A percentile compares a stretch with the other conserved stretches of the same genome.
These are phyloP conservation scores for Volucella bombylans DNA, from an alignment of 2,888 invertebrate genomes.

Conservation along the genomic window DNA sequence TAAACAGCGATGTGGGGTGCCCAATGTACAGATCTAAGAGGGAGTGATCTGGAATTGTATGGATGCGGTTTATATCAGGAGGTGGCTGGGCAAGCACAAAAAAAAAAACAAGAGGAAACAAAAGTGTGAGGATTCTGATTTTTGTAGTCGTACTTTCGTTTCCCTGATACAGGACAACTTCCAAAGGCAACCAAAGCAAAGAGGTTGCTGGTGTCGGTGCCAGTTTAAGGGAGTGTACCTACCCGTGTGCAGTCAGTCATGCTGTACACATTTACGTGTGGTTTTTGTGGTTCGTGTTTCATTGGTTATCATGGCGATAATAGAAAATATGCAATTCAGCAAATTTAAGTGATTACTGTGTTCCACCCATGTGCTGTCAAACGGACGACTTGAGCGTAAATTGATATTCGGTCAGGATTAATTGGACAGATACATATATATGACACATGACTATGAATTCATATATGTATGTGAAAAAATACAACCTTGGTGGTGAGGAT, in stretches of 20 bases:
- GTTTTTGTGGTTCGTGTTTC: constrained; percentile 40
- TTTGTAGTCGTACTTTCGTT: background rate
- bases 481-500: background rate
- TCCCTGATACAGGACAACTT: background rate
- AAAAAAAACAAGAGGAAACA: background rate
- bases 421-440: constrained; percentile 39
- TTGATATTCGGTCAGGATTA: constrained; percentile 37
- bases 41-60: constrained; percentile 30
- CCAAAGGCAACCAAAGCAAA: background rate
- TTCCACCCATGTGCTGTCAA: constrained; percentile 43
- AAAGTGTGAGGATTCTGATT: constrained; percentile 6
- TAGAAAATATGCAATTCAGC: constrained; percentile 59
- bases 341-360: constrained; percentile 60
- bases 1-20: constrained; percentile 19
- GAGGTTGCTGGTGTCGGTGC: background rate
- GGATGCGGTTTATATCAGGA: constrained; percentile 30
- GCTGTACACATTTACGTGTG: constrained; percentile 18
- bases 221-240: background rate
- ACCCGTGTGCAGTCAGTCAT: constrained; percentile 22
- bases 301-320: constrained; percentile 35
- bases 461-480: background rate
- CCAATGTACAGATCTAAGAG: background rate
- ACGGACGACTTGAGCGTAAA: constrained; percentile 30
- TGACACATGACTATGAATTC: too few species aligned
- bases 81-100: background rate